phyloP scores from a whole-genome alignment of 2,888 invertebrate species.

The Hyalella azteca region DNA sequence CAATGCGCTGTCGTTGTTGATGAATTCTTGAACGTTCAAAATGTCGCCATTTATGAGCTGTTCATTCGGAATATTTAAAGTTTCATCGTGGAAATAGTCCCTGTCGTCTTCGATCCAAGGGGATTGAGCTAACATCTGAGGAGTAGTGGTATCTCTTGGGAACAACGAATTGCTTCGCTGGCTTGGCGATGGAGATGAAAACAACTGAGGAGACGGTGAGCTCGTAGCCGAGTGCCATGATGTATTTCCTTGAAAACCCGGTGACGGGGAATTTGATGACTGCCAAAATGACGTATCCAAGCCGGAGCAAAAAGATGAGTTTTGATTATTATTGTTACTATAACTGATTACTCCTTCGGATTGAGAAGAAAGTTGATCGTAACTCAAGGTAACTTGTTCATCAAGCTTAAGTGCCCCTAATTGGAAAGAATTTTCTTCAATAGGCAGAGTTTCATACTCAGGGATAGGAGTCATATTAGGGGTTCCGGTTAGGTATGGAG shows the following conservation, averaged over 20 bases:
- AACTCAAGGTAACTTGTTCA: neutral
- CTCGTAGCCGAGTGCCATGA: neutral
- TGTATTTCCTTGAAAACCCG: neutral
- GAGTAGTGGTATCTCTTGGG: neutral
- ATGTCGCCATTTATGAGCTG: neutral
- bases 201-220: neutral
- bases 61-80: constrained; percentile 4
- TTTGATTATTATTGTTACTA: neutral
- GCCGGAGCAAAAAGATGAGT: neutral
- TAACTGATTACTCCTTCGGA: neutral
- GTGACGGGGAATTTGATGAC: neutral
- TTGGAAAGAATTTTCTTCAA: constrained; percentile 6
- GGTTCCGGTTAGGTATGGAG: neutral
- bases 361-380: neutral
- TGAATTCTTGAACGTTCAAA: constrained; percentile 26
- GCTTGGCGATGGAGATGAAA: constrained; percentile 6
- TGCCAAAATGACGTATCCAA: neutral
- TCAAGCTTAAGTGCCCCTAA: neutral
- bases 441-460: neutral
- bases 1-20: constrained; percentile 9
- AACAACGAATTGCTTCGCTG: neutral
- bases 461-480: constrained; percentile 28
- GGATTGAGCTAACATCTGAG: neutral
- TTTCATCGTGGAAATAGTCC: neutral
- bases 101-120: neutral